Evolutionary conservation across 2,888 invertebrate genomes (phyloP).

Genomic region (Malacosoma neustria): DNA sequence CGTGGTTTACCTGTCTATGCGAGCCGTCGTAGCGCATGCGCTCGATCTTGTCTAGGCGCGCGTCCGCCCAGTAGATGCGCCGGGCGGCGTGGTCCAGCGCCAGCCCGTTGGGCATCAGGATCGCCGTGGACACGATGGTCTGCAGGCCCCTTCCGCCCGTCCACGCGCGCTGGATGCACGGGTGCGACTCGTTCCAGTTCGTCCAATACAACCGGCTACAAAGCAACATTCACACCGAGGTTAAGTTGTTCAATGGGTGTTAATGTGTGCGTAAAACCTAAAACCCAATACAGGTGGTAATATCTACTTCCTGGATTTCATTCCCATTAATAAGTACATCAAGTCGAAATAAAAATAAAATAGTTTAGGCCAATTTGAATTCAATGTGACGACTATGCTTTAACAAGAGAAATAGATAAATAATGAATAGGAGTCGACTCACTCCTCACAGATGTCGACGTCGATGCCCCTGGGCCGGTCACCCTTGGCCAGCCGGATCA

Average conservation of each 20-base stretch:
- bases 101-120: conserved; percentile 90
- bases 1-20: conserved; percentile 78
- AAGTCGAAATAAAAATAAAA: too few species aligned
- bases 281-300: too few species aligned
- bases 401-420: too few species aligned
- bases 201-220: conserved; percentile 90
- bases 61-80: conserved; percentile 90
- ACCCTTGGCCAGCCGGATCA: conserved; percentile 78
- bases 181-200: conserved; percentile 89
- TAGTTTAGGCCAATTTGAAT: too few species aligned
- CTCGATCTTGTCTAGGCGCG: conserved; percentile 89
- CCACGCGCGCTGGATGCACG: conserved; percentile 86
- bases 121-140: conserved; percentile 81
- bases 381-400: too few species aligned
- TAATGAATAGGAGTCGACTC: too few species aligned
- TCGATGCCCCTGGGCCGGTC: conserved; percentile 91
- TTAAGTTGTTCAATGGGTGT: too few species aligned
- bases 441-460: conserved; percentile 84
- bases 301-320: too few species aligned
- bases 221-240: conserved; percentile 2
- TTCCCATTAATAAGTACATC: too few species aligned
- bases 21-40: conserved; percentile 86
- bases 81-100: conserved; percentile 84
- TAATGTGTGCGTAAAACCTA: too few species aligned
- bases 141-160: conserved; percentile 79